A percentile compares a stretch with the other conserved stretches of the same genome.
Evolutionary conservation across 2,113 vertebrate species (phyloP).

Genomic region (Tychaedon coryphoeus): DNA sequence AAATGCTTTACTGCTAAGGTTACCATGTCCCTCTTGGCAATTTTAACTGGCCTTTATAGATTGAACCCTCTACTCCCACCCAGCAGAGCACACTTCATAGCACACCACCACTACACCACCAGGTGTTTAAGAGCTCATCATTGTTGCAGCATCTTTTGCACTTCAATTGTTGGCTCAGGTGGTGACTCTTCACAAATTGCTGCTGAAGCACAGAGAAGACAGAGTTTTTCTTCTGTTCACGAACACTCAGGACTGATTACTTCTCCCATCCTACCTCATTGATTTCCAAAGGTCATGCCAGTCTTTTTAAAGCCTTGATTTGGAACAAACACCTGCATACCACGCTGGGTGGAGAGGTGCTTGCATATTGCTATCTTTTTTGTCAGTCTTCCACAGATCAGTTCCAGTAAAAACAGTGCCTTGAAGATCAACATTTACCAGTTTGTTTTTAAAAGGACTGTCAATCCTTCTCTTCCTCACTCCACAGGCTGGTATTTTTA

Average conservation of each 20-base stretch:
- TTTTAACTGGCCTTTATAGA: neutral
- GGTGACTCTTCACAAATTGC: neutral
- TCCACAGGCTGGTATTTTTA: constrained; percentile 22
- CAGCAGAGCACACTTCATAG: neutral
- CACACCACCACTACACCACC: neutral
- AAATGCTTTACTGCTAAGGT: neutral
- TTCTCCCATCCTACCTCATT: neutral
- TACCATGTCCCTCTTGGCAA: neutral
- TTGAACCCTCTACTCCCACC: neutral
- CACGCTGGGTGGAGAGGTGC: neutral
- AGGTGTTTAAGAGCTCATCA: neutral
- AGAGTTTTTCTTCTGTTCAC: neutral
- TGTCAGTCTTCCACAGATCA: neutral
- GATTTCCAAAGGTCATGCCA: neutral
- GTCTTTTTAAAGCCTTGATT: neutral
- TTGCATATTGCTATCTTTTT: neutral
- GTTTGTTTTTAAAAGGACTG: constrained; percentile 24
- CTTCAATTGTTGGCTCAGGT: neutral
- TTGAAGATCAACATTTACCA: constrained; percentile 26
- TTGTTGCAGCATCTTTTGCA: neutral
- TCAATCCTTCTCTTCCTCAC: constrained; percentile 3
- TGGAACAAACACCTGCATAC: neutral
- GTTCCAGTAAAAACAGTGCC: constrained; percentile 17
- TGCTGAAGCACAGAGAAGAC: neutral
- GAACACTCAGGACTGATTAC: neutral